Evolutionary conservation across 2,113 vertebrate species (phyloP).

Genomic region (Ursus arctos): DNA sequence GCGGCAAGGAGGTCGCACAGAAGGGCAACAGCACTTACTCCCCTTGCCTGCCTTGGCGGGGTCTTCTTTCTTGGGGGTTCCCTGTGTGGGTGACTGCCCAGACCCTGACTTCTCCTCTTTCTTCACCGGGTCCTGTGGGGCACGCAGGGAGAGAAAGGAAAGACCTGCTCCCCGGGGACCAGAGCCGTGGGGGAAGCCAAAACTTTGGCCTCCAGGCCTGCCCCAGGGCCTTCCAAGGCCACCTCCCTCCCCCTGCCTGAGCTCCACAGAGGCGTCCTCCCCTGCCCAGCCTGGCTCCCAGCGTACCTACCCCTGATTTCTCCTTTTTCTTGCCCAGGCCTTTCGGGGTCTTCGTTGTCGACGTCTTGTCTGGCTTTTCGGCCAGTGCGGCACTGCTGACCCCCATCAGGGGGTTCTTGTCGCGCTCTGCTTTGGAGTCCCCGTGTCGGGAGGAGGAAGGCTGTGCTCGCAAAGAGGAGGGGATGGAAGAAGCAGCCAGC

Average conservation of each 20-base stretch:
- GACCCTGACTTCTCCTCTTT: conserved; percentile 81
- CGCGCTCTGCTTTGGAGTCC: conserved; percentile 74
- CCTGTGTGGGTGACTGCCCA: conserved; percentile 25
- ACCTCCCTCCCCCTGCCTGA: not conserved
- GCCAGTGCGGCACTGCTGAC: not conserved
- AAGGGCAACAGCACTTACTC: conserved; percentile 40
- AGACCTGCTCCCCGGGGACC: too few species aligned
- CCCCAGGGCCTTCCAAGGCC: not conserved
- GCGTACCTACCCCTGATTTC: conserved; percentile 69
- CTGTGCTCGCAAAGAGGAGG: conserved; percentile 57
- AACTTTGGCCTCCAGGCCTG: too few species aligned
- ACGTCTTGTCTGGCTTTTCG: conserved; percentile 74
- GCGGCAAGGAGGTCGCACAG: accelerated
- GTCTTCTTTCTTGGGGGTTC: conserved; percentile 83
- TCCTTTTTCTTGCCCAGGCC: conserved; percentile 87
- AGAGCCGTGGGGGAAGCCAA: not conserved
- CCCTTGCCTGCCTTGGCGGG: conserved; percentile 67
- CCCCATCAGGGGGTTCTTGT: conserved; percentile 67
- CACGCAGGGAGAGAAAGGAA: accelerated
- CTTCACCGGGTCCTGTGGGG: conserved; percentile 76
- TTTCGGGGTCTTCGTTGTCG: conserved; percentile 77
- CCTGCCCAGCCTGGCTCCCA: accelerated
- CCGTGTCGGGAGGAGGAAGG: conserved; percentile 65
- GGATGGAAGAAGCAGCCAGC: not conserved
- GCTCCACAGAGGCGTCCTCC: too few species aligned